These are phyloP conservation scores for Tokudaia muenninki DNA, from an alignment of 2,797 vertebrate genomes.

Conservation along the genomic window DNA sequence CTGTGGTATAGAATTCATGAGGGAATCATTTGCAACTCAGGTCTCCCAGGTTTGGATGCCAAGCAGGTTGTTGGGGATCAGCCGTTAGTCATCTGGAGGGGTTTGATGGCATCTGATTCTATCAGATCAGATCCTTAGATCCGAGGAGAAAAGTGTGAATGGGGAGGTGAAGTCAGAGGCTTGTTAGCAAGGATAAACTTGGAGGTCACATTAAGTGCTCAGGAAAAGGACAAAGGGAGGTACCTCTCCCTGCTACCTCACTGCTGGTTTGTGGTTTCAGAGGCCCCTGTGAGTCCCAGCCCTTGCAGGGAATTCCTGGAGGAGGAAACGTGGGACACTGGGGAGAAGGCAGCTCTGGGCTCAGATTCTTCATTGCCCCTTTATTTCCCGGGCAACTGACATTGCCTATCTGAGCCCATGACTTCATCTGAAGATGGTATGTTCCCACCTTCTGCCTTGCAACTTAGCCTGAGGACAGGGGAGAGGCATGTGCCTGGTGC, in stretches of 20 bases:
- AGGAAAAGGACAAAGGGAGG: not conserved
- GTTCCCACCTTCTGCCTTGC: not conserved
- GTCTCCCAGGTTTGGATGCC: not conserved
- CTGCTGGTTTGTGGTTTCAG: too few species aligned
- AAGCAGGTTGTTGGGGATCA: not conserved
- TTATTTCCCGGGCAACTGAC: not conserved
- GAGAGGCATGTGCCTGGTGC: not conserved
- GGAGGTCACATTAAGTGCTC: not conserved
- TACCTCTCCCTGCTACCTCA: not conserved
- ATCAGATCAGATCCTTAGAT: not conserved
- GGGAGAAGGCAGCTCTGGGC: not conserved
- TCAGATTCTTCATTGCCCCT: not conserved
- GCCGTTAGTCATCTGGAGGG: not conserved
- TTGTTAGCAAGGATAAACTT: not conserved
- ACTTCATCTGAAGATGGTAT: not conserved
- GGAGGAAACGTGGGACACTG: not conserved
- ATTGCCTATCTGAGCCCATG: not conserved
- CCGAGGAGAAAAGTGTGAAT: not conserved
- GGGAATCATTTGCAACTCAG: constrained; percentile 16
- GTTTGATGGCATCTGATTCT: not conserved
- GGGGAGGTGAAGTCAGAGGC: fast-evolving
- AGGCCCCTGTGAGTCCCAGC: not conserved
- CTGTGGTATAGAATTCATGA: constrained; percentile 33
- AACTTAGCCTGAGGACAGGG: too few species aligned
- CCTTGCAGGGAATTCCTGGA: fast-evolving